Percentiles rank a stretch among this genome's conserved stretches.
Conservation (phyloP, 2,797 vertebrate species). For the Galagoides demidoff region DNA sequence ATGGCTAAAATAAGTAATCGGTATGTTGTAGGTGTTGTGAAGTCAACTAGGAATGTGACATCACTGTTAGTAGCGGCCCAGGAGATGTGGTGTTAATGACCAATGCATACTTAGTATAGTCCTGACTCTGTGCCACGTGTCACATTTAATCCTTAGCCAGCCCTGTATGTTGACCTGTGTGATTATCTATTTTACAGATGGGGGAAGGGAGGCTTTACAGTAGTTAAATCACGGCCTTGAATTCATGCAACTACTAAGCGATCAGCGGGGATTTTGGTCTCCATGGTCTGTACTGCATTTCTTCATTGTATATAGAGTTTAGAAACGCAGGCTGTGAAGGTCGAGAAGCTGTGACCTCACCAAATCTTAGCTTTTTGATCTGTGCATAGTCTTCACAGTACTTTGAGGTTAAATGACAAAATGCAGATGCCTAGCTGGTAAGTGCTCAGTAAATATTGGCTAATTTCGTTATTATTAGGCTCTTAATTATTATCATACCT, state of each 20-base stretch:
- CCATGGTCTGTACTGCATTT: not conserved
- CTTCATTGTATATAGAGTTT: not conserved
- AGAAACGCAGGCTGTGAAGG: not conserved
- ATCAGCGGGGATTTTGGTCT: not conserved
- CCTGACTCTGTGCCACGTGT: not conserved
- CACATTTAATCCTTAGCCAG: not conserved
- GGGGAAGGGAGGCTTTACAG: not conserved
- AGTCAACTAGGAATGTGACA: not conserved
- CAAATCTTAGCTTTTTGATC: not conserved
- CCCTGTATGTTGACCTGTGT: not conserved
- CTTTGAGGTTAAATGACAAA: not conserved
- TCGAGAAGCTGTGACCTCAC: not conserved
- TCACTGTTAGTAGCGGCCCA: not conserved
- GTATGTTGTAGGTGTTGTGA: not conserved
- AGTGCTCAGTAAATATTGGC: not conserved
- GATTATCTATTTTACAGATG: not conserved
- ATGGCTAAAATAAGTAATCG: not conserved
- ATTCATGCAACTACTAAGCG: not conserved
- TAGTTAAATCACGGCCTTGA: not conserved
- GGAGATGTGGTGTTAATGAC: not conserved
- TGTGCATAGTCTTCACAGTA: not conserved
- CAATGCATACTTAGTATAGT: fast-evolving
- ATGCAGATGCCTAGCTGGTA: not conserved
- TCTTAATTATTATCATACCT: not conserved
- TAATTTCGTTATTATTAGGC: not conserved